A percentile compares a stretch with the other conserved stretches of the same genome.
These are phyloP conservation scores for Drosophila melanosoma DNA, from an alignment of 2,888 invertebrate genomes.

Conservation along the genomic window DNA sequence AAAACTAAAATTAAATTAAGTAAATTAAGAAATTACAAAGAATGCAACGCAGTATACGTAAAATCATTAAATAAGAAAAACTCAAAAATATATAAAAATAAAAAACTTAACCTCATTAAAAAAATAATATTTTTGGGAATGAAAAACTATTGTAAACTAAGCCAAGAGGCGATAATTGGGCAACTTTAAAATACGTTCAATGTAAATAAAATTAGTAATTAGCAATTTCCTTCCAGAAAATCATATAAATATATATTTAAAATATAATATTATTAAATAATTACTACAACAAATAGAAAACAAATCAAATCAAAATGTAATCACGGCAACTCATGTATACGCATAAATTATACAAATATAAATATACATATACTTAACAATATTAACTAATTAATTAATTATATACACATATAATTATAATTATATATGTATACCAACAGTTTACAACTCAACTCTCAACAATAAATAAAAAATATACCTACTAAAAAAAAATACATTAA, in stretches of 20 bases:
- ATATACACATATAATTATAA: conserved; percentile 22
- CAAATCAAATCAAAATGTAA: conserved; percentile 66
- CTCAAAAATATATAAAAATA: conserved; percentile 15
- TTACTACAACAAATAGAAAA: conserved; percentile 30
- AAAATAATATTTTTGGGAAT: conserved; percentile 21
- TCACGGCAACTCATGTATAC: conserved; percentile 75
- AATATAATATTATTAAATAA: conserved; percentile 18
- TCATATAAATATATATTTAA: conserved; percentile 8
- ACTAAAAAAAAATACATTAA: conserved; percentile 17
- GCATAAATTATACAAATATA: conserved; percentile 54
- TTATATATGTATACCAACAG: conserved; percentile 42
- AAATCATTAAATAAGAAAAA: conserved; percentile 26
- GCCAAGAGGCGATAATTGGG: conserved; percentile 35
- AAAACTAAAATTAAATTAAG: conserved; percentile 22
- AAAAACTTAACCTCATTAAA: conserved; percentile 58
- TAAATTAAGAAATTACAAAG: conserved; percentile 63
- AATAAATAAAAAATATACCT: conserved; percentile 38
- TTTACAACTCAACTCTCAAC: conserved; percentile 51
- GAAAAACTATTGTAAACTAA: conserved; percentile 36
- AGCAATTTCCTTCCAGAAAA: conserved; percentile 68
- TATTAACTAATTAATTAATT: conserved; percentile 15
- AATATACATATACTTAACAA: conserved; percentile 17
- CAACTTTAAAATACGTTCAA: conserved; percentile 15
- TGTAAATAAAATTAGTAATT: conserved; percentile 65
- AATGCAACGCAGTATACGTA: conserved; percentile 82